Percentiles rank a stretch among this genome's conserved stretches.
phyloP scores from a whole-genome alignment of 2,797 vertebrate genomes.

The Propithecus deckenii region DNA sequence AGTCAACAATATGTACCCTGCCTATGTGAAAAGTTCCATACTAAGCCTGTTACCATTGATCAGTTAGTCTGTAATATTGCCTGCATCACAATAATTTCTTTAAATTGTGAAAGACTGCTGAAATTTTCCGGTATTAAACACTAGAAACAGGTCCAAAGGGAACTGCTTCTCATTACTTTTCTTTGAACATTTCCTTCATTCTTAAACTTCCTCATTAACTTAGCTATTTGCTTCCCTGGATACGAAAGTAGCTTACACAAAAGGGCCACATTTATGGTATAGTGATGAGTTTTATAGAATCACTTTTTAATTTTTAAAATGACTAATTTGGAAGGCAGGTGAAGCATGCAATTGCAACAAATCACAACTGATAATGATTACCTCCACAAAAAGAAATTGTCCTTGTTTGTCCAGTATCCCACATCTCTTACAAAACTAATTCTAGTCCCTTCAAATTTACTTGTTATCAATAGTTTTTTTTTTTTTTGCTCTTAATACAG shows the following conservation, averaged over 20 bases:
- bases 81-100: neutral
- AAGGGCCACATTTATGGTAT: neutral
- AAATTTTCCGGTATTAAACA: neutral
- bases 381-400: neutral
- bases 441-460: neutral
- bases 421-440: slow-evolving; percentile 3
- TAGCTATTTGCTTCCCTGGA: neutral
- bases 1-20: neutral
- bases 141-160: neutral
- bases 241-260: neutral
- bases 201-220: neutral
- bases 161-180: neutral
- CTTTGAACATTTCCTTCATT: slow-evolving; percentile 24
- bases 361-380: neutral
- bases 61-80: neutral
- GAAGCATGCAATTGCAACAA: slow-evolving; percentile 5
- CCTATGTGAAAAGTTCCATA: neutral
- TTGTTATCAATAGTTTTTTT: neutral
- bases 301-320: slow-evolving; percentile 41
- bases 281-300: slow-evolving; percentile 12
- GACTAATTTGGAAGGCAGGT: neutral
- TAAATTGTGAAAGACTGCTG: neutral
- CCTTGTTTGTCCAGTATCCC: neutral
- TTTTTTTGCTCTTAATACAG: neutral
- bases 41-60: neutral